phyloP scores from a whole-genome alignment of 2,888 invertebrate species.

The Bhutanitis thaidina region DNA sequence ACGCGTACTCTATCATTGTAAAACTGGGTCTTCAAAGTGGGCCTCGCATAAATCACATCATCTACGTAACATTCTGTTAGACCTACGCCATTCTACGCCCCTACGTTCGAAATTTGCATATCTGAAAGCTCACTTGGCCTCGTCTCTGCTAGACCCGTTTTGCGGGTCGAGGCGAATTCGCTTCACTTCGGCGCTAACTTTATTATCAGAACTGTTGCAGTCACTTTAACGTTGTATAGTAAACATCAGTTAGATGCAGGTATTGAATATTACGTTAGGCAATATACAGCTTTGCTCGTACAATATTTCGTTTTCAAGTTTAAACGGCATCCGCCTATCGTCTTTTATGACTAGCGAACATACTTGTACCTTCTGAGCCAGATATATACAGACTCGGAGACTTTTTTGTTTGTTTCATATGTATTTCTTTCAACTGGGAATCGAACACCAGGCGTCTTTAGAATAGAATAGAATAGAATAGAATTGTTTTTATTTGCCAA shows the following conservation, averaged over 20 bases:
- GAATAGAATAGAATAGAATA: too few species aligned
- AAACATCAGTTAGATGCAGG: neutral
- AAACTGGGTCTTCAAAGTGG: slow-evolving; percentile 6
- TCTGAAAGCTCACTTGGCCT: slow-evolving; percentile 30
- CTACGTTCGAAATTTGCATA: slow-evolving; percentile 37
- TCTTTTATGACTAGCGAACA: too few species aligned
- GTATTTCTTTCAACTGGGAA: too few species aligned
- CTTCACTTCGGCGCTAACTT: slow-evolving; percentile 14
- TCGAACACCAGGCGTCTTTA: too few species aligned
- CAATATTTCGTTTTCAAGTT: too few species aligned
- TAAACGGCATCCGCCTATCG: too few species aligned
- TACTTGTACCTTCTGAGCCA: too few species aligned
- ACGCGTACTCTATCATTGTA: neutral
- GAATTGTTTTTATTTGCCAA: too few species aligned
- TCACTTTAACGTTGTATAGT: slow-evolving; percentile 1
- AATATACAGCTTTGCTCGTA: neutral
- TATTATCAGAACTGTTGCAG: slow-evolving; percentile 13
- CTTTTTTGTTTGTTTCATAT: too few species aligned
- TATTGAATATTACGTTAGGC: neutral
- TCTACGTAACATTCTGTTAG: slow-evolving; percentile 2
- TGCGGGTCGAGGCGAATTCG: slow-evolving; percentile 3
- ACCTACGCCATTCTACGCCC: slow-evolving; percentile 11
- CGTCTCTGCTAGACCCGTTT: neutral
- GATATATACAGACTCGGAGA: too few species aligned
- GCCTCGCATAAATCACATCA: slow-evolving; percentile 3